Conservation (phyloP, 2,888 invertebrate species). For the Sinelater perroti region DNA sequence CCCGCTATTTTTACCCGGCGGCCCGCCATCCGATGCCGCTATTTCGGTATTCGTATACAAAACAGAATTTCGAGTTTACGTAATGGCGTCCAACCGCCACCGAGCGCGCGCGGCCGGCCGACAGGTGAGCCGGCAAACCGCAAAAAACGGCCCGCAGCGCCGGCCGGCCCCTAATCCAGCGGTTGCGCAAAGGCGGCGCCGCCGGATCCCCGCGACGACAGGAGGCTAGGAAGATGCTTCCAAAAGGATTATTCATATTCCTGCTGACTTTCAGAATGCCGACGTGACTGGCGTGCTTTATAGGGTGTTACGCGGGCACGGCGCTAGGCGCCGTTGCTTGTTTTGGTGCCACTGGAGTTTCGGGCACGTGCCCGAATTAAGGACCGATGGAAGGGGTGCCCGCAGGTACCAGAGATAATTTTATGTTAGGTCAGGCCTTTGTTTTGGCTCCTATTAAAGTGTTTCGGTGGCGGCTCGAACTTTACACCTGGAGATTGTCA, state of each 20-base stretch:
- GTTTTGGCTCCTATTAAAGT: constrained; percentile 33
- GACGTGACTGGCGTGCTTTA: constrained; percentile 13
- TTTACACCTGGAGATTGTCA: not conserved
- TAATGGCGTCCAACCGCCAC: constrained; percentile 30
- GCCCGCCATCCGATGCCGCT: not conserved
- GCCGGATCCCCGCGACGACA: too few species aligned
- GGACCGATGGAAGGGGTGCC: constrained; percentile 20
- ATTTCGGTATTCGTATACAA: constrained; percentile 10
- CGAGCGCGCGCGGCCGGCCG: constrained; percentile 27
- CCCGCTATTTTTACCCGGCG: constrained; percentile 10
- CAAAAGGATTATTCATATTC: constrained; percentile 1
- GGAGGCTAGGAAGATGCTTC: too few species aligned
- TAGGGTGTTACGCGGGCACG: not conserved
- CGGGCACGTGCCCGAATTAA: constrained; percentile 31
- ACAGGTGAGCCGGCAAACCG: constrained; percentile 32
- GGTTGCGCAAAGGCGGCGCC: constrained; percentile 15
- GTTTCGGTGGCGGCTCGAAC: constrained; percentile 4
- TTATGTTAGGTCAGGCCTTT: constrained; percentile 27
- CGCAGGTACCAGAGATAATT: constrained; percentile 28
- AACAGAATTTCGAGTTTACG: constrained; percentile 14
- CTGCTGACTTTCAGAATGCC: not conserved
- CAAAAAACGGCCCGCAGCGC: constrained; percentile 27
- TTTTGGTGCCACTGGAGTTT: constrained; percentile 27
- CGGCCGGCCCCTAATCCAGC: constrained; percentile 27
- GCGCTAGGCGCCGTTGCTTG: constrained; percentile 2